These are phyloP conservation scores for Euphydryas editha DNA, from an alignment of 2,888 invertebrate species.

Conservation along the genomic window DNA sequence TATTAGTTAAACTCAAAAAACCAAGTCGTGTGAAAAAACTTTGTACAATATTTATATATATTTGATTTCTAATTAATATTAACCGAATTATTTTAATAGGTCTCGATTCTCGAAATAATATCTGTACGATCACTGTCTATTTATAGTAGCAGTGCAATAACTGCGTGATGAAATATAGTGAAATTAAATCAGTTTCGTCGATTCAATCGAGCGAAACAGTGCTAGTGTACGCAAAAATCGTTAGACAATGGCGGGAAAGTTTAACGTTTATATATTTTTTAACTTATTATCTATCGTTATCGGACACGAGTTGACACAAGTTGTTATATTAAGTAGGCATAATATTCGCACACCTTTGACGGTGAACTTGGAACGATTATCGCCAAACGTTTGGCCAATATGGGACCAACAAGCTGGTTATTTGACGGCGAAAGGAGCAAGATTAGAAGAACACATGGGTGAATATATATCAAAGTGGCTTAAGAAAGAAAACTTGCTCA, in stretches of 20 bases:
- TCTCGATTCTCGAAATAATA: too few species aligned
- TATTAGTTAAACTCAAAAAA: too few species aligned
- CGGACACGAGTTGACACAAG: conserved; percentile 52
- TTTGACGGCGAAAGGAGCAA: conserved; percentile 64
- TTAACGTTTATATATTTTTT: conserved; percentile 22
- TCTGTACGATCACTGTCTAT: background rate
- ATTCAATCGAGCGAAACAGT: conserved; percentile 8
- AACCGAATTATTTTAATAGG: too few species aligned
- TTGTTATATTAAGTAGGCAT: conserved; percentile 66
- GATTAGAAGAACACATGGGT: conserved; percentile 66
- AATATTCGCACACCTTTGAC: conserved; percentile 64
- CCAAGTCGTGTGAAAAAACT: too few species aligned
- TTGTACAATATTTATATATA: too few species aligned
- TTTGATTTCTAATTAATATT: too few species aligned
- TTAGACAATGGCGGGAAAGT: conserved; percentile 13
- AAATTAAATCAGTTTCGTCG: background rate
- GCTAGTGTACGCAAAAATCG: too few species aligned
- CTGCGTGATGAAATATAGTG: background rate
- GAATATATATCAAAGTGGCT: conserved; percentile 65
- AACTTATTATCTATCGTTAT: conserved; percentile 17
- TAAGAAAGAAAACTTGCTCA: conserved; percentile 50
- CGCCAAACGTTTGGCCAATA: conserved; percentile 58
- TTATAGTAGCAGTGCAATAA: background rate
- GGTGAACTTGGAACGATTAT: conserved; percentile 47
- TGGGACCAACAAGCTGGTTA: conserved; percentile 55